Percentiles rank a stretch among this genome's conserved stretches.
Conservation (phyloP, 2,113 vertebrate genomes). For the Asarcornis scutulata region DNA sequence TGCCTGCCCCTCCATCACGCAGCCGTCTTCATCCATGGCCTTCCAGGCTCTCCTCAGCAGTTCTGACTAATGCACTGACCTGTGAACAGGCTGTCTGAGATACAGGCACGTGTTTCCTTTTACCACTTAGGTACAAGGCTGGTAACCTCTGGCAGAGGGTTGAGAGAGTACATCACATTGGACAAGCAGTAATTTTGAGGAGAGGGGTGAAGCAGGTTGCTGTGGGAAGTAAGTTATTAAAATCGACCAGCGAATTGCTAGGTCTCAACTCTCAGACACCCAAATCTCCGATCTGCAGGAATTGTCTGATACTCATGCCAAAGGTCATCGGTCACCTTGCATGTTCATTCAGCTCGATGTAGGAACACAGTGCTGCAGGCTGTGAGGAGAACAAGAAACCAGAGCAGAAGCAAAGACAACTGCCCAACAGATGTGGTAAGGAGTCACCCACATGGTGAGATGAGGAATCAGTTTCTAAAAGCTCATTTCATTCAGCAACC, state of each 20-base stretch:
- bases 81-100: background rate
- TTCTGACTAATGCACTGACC: background rate
- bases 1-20: background rate
- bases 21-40: background rate
- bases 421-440: background rate
- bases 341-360: background rate
- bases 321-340: background rate
- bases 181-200: background rate
- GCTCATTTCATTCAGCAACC: background rate
- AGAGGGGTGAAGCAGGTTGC: background rate
- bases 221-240: background rate
- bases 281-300: background rate
- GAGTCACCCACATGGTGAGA: background rate
- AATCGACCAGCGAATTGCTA: background rate
- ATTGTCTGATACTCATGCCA: background rate
- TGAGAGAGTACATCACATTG: background rate
- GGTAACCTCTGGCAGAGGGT: background rate
- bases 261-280: background rate
- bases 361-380: background rate
- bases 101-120: background rate
- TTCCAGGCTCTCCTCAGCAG: background rate
- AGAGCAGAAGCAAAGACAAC: background rate
- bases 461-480: background rate
- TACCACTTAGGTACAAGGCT: background rate
- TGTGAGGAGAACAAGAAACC: background rate